These are phyloP conservation scores for Uromys caudimaculatus DNA, from an alignment of 2,797 vertebrate species.

Conservation along the genomic window DNA sequence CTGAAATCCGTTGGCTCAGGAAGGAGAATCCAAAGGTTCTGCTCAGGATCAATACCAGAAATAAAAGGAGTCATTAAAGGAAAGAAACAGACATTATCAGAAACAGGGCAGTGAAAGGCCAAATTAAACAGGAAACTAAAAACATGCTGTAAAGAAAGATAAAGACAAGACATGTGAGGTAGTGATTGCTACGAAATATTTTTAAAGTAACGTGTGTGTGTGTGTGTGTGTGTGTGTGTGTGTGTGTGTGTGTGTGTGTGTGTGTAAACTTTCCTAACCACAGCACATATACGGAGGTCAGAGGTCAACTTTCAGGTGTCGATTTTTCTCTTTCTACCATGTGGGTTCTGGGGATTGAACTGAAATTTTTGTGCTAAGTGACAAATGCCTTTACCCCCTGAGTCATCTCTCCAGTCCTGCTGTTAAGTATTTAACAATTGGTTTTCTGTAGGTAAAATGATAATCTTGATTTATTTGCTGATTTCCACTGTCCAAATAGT, in stretches of 20 bases:
- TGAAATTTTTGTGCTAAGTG: neutral
- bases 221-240: neutral
- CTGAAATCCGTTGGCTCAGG: constrained; percentile 49
- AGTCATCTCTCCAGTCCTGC: neutral
- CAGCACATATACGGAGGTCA: neutral
- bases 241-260: neutral
- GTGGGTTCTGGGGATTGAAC: neutral
- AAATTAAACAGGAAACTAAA: constrained; percentile 57
- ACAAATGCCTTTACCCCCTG: neutral
- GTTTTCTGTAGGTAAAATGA: neutral
- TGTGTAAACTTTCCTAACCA: neutral
- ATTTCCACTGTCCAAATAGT: constrained; percentile 32
- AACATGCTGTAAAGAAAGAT: constrained; percentile 37
- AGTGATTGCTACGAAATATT: neutral
- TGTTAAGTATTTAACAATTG: neutral
- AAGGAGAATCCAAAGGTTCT: constrained; percentile 45
- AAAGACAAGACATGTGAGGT: constrained; percentile 45
- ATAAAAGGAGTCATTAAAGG: constrained; percentile 43
- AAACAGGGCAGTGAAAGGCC: neutral
- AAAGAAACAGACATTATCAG: constrained; percentile 32
- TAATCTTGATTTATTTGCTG: constrained; percentile 34
- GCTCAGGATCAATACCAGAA: constrained; percentile 33
- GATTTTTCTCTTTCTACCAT: neutral
- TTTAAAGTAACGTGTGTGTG: neutral
- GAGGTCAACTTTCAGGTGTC: neutral